Evolutionary conservation across 2,797 vertebrate genomes (phyloP).

Genomic region (Galagoides demidoff): DNA sequence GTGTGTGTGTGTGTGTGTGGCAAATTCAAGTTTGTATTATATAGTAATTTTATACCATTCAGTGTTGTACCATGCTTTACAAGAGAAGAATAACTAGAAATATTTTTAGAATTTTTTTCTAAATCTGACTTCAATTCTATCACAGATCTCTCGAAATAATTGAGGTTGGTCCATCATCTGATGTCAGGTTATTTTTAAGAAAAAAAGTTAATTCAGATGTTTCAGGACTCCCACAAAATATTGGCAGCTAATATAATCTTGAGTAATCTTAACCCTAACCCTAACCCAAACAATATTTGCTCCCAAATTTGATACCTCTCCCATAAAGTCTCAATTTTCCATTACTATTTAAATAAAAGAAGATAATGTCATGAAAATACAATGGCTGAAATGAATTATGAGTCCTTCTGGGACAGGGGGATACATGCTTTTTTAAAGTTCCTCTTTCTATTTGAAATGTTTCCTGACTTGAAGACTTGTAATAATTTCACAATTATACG

Average conservation of each 20-base stretch:
- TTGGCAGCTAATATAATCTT: neutral
- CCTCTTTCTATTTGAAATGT: slow-evolving; percentile 63
- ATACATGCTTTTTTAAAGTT: slow-evolving; percentile 45
- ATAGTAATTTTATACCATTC: neutral
- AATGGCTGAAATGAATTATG: slow-evolving; percentile 51
- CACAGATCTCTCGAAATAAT: neutral
- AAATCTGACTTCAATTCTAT: neutral
- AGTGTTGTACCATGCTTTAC: neutral
- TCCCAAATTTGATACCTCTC: neutral
- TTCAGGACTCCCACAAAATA: neutral
- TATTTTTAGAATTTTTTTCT: neutral
- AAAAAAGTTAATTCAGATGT: neutral
- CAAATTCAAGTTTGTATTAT: neutral
- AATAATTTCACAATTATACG: slow-evolving; percentile 41
- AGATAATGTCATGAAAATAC: neutral
- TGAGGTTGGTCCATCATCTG: neutral
- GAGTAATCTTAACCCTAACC: too few species aligned
- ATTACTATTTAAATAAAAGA: neutral
- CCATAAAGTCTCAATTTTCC: neutral
- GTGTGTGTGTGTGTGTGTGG: neutral
- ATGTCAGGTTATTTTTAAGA: slow-evolving; percentile 31
- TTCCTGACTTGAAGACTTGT: slow-evolving; percentile 35
- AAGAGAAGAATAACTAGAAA: neutral
- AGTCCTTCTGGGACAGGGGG: neutral
- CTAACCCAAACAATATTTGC: neutral